Base-by-base conservation (phyloP, 2,797 vertebrate species). In the Oophaga sylvatica region DNA sequence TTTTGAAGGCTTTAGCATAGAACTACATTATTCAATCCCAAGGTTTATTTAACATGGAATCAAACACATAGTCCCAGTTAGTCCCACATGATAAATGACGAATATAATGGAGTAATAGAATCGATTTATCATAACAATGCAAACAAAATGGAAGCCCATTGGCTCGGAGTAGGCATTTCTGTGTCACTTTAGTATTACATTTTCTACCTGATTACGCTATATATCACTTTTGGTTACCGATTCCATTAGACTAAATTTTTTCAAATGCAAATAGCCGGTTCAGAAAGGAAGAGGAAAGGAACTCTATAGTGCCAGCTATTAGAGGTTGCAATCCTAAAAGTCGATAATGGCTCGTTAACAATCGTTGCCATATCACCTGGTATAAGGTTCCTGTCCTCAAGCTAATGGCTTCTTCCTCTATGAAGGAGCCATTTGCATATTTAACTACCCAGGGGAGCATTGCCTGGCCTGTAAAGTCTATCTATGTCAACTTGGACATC, bases 1-100 rank as follows among this genome's bases (percentile, higher is more conserved):
- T 84, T 84, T 77, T 84, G 83, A 84, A 84, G 71, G 71, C 59
- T 84, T 77, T 77, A 41, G 57, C 83, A 76, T 84, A 76, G 10
- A 65, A 77, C 77, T 77, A 65, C 71, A 63, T 59, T 63, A 19
- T 77, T 76, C 9, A 84, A 11, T 65, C 35, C 60, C 83, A 84
- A 77, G 71, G 83, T 77, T 76, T 75, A 75, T 75, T 84, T 60
- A 9, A 15, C 16, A 19, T 45, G 5, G 71, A 63, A 75, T 84
- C 22, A 17, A 48, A n/a, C 31, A 8, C 35, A 60, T 57, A 41
- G n/a, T 75, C 75, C 56, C 5, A 41, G 35, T 41, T 41, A 41
- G 35, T 41, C 35, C 35, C 20, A 62, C 9, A 41, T 41, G 8
- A 76, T 76, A 60, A 84, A 29, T 12, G 6, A 8, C 10, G 22